phyloP scores from a whole-genome alignment of 2,888 invertebrate genomes.

The Euclidia mi region DNA sequence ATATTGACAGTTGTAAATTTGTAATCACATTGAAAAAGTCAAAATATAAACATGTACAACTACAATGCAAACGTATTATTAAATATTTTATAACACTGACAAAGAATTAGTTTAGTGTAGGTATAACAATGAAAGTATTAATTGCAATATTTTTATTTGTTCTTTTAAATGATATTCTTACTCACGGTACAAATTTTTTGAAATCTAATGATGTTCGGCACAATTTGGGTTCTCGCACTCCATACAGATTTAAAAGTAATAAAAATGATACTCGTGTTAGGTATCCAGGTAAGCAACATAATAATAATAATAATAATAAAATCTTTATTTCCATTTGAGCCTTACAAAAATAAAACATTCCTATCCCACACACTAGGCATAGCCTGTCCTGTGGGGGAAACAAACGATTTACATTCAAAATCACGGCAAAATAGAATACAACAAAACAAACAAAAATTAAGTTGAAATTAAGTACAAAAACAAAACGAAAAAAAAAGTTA shows the following conservation, averaged over 20 bases:
- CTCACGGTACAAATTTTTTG: slow-evolving; percentile 31
- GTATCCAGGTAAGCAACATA: slow-evolving; percentile 88
- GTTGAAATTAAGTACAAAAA: no score
- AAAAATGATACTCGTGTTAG: slow-evolving; percentile 89
- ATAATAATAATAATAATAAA: not conserved
- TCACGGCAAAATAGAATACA: no score
- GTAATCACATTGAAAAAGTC: no score
- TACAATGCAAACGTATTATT: no score
- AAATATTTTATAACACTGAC: not conserved
- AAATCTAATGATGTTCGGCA: slow-evolving; percentile 68
- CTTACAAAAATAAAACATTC: no score
- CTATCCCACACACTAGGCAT: no score
- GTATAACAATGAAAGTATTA: slow-evolving; percentile 37
- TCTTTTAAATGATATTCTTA: slow-evolving; percentile 22
- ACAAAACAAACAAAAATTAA: no score
- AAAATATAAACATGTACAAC: not conserved
- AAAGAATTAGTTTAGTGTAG: not conserved
- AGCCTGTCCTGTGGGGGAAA: no score
- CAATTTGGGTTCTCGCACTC: slow-evolving; percentile 92
- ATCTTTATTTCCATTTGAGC: no score
- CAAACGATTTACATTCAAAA: no score
- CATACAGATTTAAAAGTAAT: slow-evolving; percentile 93
- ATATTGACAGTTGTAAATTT: no score
- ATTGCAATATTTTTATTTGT: slow-evolving; percentile 24
- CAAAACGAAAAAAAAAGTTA: no score